Base-by-base conservation (phyloP, 1,140 invertebrate genomes). In the Micrasema longulum region DNA sequence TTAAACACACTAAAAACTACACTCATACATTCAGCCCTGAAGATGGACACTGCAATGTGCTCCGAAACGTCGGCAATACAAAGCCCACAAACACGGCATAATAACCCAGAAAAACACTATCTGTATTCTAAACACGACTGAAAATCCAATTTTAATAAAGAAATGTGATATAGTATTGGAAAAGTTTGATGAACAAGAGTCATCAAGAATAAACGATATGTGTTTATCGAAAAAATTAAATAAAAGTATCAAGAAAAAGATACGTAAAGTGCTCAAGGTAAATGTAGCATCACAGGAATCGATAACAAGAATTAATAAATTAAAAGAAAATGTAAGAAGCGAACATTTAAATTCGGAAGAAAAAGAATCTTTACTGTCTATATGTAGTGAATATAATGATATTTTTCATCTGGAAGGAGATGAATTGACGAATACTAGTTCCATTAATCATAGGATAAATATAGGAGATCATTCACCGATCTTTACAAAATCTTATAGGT, bases 371-470 rank as follows among this genome's bases (percentile, higher is more conserved):
- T n/a, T n/a, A n/a, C n/a, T n/a, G n/a, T n/a, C n/a, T n/a, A n/a
- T n/a, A n/a, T 78, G 38, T 26, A 35, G 22, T n/a, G 16, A 36
- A 53, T 74, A 35, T 78, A 77, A 62, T n/a, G n/a, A n/a, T n/a
- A n/a, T n/a, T n/a, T n/a, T n/a, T n/a, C n/a, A n/a, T n/a, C n/a
- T n/a, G n/a, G 52, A 64, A 14, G 53, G 68, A 22, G 76, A 78
- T 12, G 47, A 47, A 38, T 26, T 69, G 1, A 35, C 23, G 5
- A 18, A 3, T 55, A 69, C 68, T 18, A 64, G 64, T 48, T 23
- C 55, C 1, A 48, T 75, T 5, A 53, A 73, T 68, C 78, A 80
- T 71, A 55, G 77, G 74, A 81, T 82, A 26, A 57, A 62, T 12
- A 72, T 72, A 48, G 76, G 71, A 14, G 22, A 65, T 23, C 79